These are phyloP conservation scores for Argyresthia goedartella DNA, from an alignment of 2,888 invertebrate genomes.

Conservation along the genomic window DNA sequence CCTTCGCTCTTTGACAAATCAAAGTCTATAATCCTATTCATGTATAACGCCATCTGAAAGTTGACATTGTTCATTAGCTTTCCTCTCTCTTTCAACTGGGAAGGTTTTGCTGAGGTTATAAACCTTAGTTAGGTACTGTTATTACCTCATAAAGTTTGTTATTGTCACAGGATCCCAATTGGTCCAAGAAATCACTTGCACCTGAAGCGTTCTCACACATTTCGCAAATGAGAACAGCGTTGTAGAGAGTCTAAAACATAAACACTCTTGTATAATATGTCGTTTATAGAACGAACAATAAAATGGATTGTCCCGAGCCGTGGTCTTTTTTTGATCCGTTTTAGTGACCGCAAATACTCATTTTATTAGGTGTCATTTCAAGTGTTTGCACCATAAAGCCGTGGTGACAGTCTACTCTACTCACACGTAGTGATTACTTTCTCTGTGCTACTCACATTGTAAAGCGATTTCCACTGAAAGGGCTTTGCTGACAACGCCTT, in stretches of 20 bases:
- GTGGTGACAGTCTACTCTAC: not conserved
- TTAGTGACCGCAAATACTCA: too few species aligned
- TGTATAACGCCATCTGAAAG: constrained; percentile 73
- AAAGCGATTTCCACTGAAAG: constrained; percentile 78
- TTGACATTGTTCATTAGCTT: too few species aligned
- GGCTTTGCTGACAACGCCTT: constrained; percentile 73
- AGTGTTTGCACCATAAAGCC: not conserved
- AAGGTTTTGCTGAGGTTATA: not conserved
- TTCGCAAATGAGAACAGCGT: constrained; percentile 77
- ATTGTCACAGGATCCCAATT: constrained; percentile 58
- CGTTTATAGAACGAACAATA: too few species aligned
- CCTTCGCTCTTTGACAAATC: constrained; percentile 71
- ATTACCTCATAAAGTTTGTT: constrained; percentile 61
- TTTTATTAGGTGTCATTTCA: too few species aligned
- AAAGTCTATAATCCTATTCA: constrained; percentile 81
- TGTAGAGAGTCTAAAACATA: constrained; percentile 73
- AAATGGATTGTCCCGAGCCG: not conserved
- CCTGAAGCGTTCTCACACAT: constrained; percentile 66
- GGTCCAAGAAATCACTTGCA: constrained; percentile 60
- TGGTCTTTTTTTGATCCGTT: too few species aligned
- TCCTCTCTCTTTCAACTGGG: not conserved
- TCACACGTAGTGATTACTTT: not conserved
- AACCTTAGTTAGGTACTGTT: not conserved
- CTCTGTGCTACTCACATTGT: constrained; percentile 70
- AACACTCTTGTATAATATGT: not conserved